Conservation (phyloP, 2,113 vertebrate genomes). For the Noctilio leporinus region DNA sequence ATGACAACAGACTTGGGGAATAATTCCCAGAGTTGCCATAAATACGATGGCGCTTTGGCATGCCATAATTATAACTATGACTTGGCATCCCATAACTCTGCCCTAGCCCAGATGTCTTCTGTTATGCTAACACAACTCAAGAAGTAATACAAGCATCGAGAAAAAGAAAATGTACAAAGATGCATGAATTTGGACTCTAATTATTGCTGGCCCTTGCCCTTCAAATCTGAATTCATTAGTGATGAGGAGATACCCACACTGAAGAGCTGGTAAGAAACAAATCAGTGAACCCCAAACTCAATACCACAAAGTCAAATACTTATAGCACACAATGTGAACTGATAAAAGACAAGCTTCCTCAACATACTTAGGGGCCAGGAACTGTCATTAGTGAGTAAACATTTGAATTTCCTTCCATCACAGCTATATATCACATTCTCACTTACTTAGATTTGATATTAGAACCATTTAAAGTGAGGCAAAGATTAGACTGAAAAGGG, state of each 20-base stretch:
- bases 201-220: neutral
- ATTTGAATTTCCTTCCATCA: neutral
- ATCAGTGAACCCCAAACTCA: neutral
- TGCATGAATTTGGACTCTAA: neutral
- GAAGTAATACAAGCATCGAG: neutral
- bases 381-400: neutral
- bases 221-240: neutral
- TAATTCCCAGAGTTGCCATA: neutral
- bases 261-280: neutral
- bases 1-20: neutral
- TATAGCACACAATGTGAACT: neutral
- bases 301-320: neutral
- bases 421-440: neutral
- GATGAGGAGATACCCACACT: neutral
- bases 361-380: neutral
- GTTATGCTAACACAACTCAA: neutral
- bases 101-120: neutral
- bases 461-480: neutral
- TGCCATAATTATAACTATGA: neutral
- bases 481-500: neutral
- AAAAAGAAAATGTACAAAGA: neutral
- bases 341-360: neutral
- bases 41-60: neutral
- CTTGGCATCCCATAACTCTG: neutral
- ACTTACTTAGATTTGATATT: constrained; percentile 5